Percentiles rank a stretch among this genome's conserved stretches.
These are phyloP conservation scores for Symphodus melops DNA, from an alignment of 2,113 vertebrate genomes.

Conservation along the genomic window DNA sequence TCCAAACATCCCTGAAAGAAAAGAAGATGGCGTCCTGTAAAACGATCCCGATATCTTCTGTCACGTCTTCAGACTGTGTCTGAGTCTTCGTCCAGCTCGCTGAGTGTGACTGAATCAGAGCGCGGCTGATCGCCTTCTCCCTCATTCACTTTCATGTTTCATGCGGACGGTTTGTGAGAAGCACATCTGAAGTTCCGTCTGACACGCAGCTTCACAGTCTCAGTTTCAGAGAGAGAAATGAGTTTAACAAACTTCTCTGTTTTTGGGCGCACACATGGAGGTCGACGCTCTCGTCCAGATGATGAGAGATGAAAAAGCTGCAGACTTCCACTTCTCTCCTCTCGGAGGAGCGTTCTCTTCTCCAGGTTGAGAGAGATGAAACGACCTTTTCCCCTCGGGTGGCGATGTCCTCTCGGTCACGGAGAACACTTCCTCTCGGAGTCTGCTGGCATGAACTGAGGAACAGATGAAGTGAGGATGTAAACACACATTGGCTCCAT, in stretches of 20 bases:
- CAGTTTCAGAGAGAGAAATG: too few relatives aligned
- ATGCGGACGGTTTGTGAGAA: background rate
- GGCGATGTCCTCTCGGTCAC: slow-evolving; percentile 14
- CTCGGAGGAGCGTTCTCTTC: slow-evolving; percentile 34
- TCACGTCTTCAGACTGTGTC: too few relatives aligned
- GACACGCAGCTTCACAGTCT: too few relatives aligned
- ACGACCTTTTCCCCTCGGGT: slow-evolving; percentile 29
- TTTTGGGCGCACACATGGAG: background rate
- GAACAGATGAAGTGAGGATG: background rate
- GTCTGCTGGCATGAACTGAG: background rate
- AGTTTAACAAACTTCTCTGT: too few relatives aligned
- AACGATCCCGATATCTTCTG: too few relatives aligned
- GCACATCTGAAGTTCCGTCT: too few relatives aligned
- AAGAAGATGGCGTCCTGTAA: too few relatives aligned
- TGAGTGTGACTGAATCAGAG: background rate
- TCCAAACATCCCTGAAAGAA: too few relatives aligned
- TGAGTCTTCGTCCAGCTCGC: too few relatives aligned
- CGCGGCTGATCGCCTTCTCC: background rate
- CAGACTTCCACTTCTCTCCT: slow-evolving; percentile 21
- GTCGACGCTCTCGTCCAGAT: slow-evolving; percentile 22
- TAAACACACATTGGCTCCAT: background rate
- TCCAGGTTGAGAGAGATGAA: slow-evolving; percentile 46
- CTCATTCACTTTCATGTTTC: background rate
- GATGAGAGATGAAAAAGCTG: slow-evolving; percentile 15
- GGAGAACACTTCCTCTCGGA: background rate